Evolutionary conservation across 1,140 invertebrate genomes (phyloP).

Genomic region (Macrostomum lignano): DNA sequence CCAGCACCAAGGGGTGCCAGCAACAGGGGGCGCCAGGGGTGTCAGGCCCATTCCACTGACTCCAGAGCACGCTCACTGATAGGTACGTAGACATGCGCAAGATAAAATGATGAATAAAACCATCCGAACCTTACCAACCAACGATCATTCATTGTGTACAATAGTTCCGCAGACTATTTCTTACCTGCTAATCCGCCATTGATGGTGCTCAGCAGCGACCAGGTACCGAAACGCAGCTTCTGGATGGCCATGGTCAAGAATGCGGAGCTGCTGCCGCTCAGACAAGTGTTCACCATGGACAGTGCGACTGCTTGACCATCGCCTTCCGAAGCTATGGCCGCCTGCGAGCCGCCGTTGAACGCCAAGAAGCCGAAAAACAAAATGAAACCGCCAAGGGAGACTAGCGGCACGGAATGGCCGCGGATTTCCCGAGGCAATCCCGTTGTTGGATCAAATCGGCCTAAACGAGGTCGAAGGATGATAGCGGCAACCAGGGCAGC

Average conservation of each 20-base stretch:
- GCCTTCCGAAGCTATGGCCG: conserved; percentile 26
- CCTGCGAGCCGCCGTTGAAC: conserved; percentile 34
- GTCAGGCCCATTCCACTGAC: too few relatives aligned
- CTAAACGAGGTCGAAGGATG: conserved; percentile 30
- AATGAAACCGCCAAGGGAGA: conserved; percentile 34
- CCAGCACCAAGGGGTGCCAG: too few relatives aligned
- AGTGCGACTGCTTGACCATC: conserved; percentile 27
- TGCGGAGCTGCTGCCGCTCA: conserved; percentile 29
- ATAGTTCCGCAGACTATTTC: too few relatives aligned
- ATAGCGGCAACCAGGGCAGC: too few relatives aligned
- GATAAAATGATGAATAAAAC: too few relatives aligned
- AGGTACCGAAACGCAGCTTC: conserved; percentile 10
- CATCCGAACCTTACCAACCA: too few relatives aligned
- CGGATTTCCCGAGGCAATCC: conserved; percentile 13
- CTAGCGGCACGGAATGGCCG: too few relatives aligned
- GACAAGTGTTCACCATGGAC: conserved; percentile 32
- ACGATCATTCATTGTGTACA: too few relatives aligned
- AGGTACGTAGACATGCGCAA: too few relatives aligned
- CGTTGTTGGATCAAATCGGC: conserved; percentile 18
- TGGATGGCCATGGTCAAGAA: conserved; percentile 16
- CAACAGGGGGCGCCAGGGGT: too few relatives aligned
- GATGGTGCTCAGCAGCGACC: conserved; percentile 31
- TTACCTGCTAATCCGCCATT: conserved; percentile 34
- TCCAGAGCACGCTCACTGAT: too few relatives aligned
- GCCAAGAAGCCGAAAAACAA: conserved; percentile 35